Percentiles rank a stretch among this genome's conserved stretches.
Evolutionary conservation across 2,797 vertebrate species (phyloP).

Genomic region (Lagorchestes hirsutus): DNA sequence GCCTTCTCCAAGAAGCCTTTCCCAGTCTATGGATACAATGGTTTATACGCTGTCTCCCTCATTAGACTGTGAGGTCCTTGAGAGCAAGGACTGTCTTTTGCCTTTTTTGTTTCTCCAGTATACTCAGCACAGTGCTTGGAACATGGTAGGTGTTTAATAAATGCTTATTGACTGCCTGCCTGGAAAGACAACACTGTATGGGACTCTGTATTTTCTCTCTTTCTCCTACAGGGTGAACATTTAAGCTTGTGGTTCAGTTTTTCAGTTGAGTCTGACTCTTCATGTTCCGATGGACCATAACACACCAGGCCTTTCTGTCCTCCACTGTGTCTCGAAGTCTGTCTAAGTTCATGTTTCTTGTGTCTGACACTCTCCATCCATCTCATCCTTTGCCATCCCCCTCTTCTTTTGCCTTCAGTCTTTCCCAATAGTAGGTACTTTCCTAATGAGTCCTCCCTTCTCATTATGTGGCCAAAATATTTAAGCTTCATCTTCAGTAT

Average conservation of each 20-base stretch:
- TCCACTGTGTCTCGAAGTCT: background rate
- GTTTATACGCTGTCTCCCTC: background rate
- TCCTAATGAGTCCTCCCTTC: background rate
- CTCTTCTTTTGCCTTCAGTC: background rate
- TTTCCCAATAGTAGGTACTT: background rate
- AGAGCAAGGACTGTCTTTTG: background rate
- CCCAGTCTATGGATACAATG: background rate
- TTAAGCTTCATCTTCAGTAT: background rate
- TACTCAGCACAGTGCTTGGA: no score
- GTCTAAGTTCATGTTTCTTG: background rate
- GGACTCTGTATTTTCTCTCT: background rate
- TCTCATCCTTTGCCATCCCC: no score
- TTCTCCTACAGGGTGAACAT: background rate
- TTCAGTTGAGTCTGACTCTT: background rate
- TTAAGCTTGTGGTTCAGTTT: background rate
- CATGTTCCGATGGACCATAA: background rate
- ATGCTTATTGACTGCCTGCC: background rate
- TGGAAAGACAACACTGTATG: background rate
- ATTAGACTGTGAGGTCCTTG: background rate
- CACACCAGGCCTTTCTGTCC: background rate
- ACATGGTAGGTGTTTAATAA: background rate
- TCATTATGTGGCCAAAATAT: background rate
- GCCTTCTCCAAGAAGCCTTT: background rate
- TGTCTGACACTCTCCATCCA: no score
- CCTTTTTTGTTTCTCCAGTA: background rate